Conservation (phyloP, 2,888 invertebrate species). For the Nyleta sp. region DNA sequence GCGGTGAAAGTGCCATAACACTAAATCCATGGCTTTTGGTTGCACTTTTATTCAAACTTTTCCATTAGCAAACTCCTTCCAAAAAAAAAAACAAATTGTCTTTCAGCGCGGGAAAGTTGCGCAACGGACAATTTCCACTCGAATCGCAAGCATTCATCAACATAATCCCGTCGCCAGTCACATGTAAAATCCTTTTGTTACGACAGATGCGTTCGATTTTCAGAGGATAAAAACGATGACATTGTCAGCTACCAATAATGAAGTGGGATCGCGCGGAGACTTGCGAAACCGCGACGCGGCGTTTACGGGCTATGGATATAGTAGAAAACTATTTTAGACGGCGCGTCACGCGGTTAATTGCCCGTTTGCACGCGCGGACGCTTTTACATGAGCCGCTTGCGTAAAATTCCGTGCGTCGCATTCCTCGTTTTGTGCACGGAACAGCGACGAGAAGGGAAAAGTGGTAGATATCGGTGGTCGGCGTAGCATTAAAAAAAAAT, state of each 20-base stretch:
- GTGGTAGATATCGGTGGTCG: no score
- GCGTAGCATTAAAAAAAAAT: no score
- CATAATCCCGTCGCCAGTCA: conserved; percentile 7
- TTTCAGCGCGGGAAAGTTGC: neutral
- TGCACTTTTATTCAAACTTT: no score
- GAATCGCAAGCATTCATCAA: conserved; percentile 23
- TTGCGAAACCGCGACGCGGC: conserved; percentile 35
- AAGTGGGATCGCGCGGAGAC: conserved; percentile 9
- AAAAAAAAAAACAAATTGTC: neutral
- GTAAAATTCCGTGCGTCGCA: conserved; percentile 50
- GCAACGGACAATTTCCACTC: conserved; percentile 2
- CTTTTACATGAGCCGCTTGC: conserved; percentile 60
- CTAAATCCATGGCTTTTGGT: no score
- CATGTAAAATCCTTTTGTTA: conserved; percentile 20
- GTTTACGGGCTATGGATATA: conserved; percentile 18
- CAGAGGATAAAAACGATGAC: conserved; percentile 37
- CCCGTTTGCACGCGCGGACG: conserved; percentile 53
- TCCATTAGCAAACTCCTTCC: neutral
- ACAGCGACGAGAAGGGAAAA: no score
- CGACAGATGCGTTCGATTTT: conserved; percentile 33
- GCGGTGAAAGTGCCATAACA: no score
- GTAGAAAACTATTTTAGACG: conserved; percentile 41
- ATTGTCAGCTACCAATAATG: conserved; percentile 33
- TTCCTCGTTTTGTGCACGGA: no score
- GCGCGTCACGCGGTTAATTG: conserved; percentile 43